These are phyloP conservation scores for Pluvialis apricaria DNA, from an alignment of 2,113 vertebrate genomes.

Conservation along the genomic window DNA sequence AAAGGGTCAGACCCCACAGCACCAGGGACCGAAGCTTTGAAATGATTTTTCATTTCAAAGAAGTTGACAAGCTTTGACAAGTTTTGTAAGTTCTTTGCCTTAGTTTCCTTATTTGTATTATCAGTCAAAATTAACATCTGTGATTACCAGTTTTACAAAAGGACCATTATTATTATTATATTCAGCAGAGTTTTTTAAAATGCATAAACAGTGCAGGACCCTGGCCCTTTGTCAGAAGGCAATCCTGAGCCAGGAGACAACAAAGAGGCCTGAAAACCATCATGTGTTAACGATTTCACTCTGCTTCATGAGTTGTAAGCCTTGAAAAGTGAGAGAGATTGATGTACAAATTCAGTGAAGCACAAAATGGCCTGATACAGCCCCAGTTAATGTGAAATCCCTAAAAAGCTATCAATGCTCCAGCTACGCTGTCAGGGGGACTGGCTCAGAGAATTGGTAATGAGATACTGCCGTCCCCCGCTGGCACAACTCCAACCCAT, in stretches of 20 bases:
- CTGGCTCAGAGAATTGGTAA: not conserved
- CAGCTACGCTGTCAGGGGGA: not conserved
- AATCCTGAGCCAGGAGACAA: not conserved
- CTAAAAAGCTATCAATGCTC: slow-evolving; percentile 7
- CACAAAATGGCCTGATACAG: slow-evolving; percentile 25
- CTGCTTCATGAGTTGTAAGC: not conserved
- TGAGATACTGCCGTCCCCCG: not conserved
- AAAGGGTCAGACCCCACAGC: not conserved
- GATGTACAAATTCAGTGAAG: slow-evolving; percentile 34
- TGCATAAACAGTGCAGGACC: not conserved
- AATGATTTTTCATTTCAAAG: not conserved
- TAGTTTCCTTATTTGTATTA: not conserved
- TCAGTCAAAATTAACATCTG: not conserved
- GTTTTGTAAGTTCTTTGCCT: not conserved
- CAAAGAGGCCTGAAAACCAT: not conserved
- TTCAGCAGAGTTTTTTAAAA: not conserved
- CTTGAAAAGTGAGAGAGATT: slow-evolving; percentile 24
- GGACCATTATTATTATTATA: not conserved
- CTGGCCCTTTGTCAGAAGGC: not conserved
- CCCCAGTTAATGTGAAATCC: slow-evolving; percentile 18
- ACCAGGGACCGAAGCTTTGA: not conserved
- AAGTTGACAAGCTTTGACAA: not conserved
- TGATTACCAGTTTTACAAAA: not conserved
- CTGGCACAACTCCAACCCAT: slow-evolving; percentile 10
- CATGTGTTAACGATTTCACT: not conserved